Evolutionary conservation across 2,797 vertebrate genomes (phyloP).

Genomic region (Geotrypetes seraphini): DNA sequence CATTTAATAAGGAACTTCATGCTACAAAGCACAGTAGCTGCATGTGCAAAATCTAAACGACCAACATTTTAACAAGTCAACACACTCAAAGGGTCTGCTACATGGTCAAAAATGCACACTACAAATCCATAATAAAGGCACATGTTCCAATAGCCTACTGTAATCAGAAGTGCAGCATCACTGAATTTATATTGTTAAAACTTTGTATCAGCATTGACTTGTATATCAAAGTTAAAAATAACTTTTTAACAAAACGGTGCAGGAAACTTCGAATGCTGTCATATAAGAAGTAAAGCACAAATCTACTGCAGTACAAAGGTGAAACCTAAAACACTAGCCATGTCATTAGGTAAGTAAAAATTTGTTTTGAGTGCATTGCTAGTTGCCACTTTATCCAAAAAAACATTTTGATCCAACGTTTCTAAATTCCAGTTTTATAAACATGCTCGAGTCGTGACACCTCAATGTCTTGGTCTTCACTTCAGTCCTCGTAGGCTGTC

Average conservation of each 20-base stretch:
- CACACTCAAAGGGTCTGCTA: slow-evolving; percentile 32
- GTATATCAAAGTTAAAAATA: background rate
- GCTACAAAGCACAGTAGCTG: slow-evolving; percentile 35
- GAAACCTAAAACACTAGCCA: too few species aligned
- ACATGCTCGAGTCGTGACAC: too few species aligned
- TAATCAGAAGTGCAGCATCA: background rate
- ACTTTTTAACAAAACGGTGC: too few species aligned
- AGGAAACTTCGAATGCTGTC: accelerated
- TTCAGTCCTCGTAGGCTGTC: too few species aligned
- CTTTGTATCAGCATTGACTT: background rate
- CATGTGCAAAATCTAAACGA: slow-evolving; percentile 38
- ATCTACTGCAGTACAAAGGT: too few species aligned
- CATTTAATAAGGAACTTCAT: slow-evolving; percentile 25
- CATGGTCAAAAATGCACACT: slow-evolving; percentile 28
- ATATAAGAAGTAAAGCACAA: background rate
- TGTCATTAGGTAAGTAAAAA: too few species aligned
- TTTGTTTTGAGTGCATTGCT: too few species aligned
- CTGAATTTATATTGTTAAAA: too few species aligned
- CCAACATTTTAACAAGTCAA: slow-evolving; percentile 7
- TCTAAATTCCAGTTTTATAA: too few species aligned
- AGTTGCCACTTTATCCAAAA: too few species aligned
- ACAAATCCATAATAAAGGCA: slow-evolving; percentile 56
- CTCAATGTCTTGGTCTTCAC: too few species aligned
- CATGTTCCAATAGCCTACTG: slow-evolving; percentile 35
- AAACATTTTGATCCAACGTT: too few species aligned